phyloP scores from a whole-genome alignment of 2,888 invertebrate genomes.

The Conchocele bisecta region DNA sequence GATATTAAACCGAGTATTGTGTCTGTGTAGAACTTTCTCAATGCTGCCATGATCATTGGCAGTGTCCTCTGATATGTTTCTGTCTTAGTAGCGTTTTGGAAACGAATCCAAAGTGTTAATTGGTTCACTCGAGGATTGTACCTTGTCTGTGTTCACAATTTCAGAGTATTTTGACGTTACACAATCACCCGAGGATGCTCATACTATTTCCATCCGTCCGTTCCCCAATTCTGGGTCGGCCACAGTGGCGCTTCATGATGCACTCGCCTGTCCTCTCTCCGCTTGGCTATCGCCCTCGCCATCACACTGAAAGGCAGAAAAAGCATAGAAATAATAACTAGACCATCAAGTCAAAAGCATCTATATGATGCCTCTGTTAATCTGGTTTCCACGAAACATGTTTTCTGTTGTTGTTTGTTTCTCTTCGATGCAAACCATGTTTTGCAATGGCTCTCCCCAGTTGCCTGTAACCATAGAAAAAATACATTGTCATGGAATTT shows the following conservation, averaged over 20 bases:
- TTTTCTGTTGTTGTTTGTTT: constrained; percentile 11
- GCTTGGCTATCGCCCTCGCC: constrained; percentile 15
- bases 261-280: constrained; percentile 25
- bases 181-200: constrained; percentile 28
- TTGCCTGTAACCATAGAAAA: constrained; percentile 2
- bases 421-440: constrained; percentile 40
- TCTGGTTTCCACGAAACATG: constrained; percentile 35
- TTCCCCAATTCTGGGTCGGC: constrained; percentile 43
- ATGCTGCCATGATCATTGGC: constrained; percentile 35
- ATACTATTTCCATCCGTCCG: constrained; percentile 20
- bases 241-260: constrained; percentile 33
- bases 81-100: constrained; percentile 17
- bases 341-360: constrained; percentile 38
- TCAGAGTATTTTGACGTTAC: constrained; percentile 3
- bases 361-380: constrained; percentile 20
- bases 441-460: constrained; percentile 28
- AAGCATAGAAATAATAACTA: constrained; percentile 8
- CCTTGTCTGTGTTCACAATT: constrained; percentile 4
- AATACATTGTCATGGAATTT: constrained; percentile 4
- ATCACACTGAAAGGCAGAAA: constrained; percentile 45
- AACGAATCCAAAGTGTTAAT: constrained; percentile 27
- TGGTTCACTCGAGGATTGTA: constrained; percentile 23
- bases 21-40: constrained; percentile 38
- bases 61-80: constrained; percentile 30
- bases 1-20: constrained; percentile 32